phyloP scores from a whole-genome alignment of 2,113 vertebrate genomes.

The Alces alces region DNA sequence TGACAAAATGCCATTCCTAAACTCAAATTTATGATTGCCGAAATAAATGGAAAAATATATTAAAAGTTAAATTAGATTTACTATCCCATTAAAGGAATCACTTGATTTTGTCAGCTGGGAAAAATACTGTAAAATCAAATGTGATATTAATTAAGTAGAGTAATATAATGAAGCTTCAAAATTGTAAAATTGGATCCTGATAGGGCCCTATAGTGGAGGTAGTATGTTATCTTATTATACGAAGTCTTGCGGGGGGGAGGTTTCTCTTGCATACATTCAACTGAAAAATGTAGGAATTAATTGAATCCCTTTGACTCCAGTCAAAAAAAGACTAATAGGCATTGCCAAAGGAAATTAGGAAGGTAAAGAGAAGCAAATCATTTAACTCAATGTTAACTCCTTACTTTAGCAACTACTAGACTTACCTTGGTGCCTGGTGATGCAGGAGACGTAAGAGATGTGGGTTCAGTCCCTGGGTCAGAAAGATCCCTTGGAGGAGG shows the following conservation, averaged over 20 bases:
- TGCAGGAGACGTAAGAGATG: background rate
- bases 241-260: background rate
- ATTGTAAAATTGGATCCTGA: conserved; percentile 36
- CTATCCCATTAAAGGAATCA: conserved; percentile 58
- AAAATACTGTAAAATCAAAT: conserved; percentile 63
- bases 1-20: conserved; percentile 18
- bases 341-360: background rate
- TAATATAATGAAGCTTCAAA: conserved; percentile 58
- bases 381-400: background rate
- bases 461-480: background rate
- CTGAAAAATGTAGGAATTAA: background rate
- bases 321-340: background rate
- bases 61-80: conserved; percentile 66
- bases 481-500: background rate
- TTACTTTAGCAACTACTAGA: background rate
- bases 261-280: background rate
- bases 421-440: background rate
- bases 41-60: conserved; percentile 50
- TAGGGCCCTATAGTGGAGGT: background rate
- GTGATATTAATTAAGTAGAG: conserved; percentile 62
- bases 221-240: background rate
- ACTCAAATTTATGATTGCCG: conserved; percentile 10
- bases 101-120: conserved; percentile 57
- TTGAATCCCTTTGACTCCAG: background rate
- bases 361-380: background rate